These are phyloP conservation scores for Pasiphila rectangulata DNA, from an alignment of 2,888 invertebrate species.

Conservation along the genomic window DNA sequence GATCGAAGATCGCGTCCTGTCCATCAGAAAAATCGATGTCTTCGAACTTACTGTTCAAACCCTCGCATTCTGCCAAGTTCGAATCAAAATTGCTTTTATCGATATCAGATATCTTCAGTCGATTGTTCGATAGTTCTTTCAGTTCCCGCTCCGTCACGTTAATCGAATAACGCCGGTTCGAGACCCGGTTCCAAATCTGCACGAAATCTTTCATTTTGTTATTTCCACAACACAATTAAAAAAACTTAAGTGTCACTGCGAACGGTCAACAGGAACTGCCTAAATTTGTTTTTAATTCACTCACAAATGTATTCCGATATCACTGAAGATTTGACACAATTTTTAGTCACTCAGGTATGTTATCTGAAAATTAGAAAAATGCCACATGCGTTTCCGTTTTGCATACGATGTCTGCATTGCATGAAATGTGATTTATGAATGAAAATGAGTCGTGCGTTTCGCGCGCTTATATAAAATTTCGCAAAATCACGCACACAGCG, in stretches of 20 bases:
- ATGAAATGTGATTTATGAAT: slow-evolving; percentile 24
- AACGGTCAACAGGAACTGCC: slow-evolving; percentile 1
- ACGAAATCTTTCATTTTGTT: slow-evolving; percentile 82
- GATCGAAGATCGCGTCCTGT: slow-evolving; percentile 66
- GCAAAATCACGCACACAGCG: slow-evolving; percentile 28
- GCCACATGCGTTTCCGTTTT: slow-evolving; percentile 31
- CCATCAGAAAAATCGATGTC: slow-evolving; percentile 60
- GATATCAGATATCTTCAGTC: slow-evolving; percentile 54
- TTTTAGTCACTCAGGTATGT: slow-evolving; percentile 14
- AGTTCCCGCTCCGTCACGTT: slow-evolving; percentile 62
- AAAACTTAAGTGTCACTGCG: slow-evolving; percentile 1
- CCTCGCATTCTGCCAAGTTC: slow-evolving; percentile 65
- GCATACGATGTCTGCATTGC: slow-evolving; percentile 32
- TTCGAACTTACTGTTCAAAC: slow-evolving; percentile 60
- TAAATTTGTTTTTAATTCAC: slow-evolving; percentile 6
- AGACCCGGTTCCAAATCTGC: slow-evolving; percentile 79
- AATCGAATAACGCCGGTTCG: slow-evolving; percentile 79
- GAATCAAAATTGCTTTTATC: slow-evolving; percentile 54
- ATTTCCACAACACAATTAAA: slow-evolving; percentile 6
- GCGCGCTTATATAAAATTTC: slow-evolving; percentile 33
- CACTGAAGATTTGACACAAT: slow-evolving; percentile 1
- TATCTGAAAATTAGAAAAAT: slow-evolving; percentile 18
- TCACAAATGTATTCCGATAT: not conserved
- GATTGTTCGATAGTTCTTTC: slow-evolving; percentile 55
- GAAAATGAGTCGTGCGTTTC: slow-evolving; percentile 23